phyloP scores from a whole-genome alignment of 2,888 invertebrate species.

The Anoncus sp. region DNA sequence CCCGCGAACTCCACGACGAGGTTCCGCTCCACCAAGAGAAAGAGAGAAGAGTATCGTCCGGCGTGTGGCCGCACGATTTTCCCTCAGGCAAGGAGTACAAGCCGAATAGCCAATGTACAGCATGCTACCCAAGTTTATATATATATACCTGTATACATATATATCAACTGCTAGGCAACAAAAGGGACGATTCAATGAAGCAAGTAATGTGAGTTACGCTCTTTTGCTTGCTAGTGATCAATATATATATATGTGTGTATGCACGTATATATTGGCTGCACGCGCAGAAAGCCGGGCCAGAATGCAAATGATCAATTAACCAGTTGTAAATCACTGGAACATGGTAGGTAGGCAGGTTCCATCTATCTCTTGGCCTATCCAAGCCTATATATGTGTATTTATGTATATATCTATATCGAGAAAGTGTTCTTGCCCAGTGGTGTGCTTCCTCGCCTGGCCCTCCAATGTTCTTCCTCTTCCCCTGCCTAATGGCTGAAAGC shows the following conservation, averaged over 20 bases:
- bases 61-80: constrained; percentile 48
- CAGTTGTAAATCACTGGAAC: constrained; percentile 78
- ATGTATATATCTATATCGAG: constrained; percentile 56
- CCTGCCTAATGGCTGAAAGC: constrained; percentile 42
- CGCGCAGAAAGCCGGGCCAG: constrained; percentile 63
- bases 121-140: not conserved
- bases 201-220: constrained; percentile 4
- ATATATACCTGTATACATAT: not conserved
- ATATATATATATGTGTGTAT: not conserved
- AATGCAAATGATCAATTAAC: constrained; percentile 82
- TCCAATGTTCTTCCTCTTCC: constrained; percentile 29
- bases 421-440: constrained; percentile 47
- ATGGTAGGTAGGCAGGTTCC: constrained; percentile 67
- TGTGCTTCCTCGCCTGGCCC: constrained; percentile 31
- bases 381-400: too few species aligned
- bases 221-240: not conserved
- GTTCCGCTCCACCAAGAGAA: constrained; percentile 14
- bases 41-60: constrained; percentile 35
- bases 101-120: constrained; percentile 27
- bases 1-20: constrained; percentile 27
- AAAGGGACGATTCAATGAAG: not conserved
- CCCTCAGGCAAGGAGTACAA: constrained; percentile 17
- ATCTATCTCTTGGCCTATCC: constrained; percentile 65
- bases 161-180: constrained; percentile 1
- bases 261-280: constrained; percentile 25